Percentiles rank a stretch among this genome's conserved stretches.
Conservation (phyloP, 1,140 invertebrate genomes). For the Ceratoteleas bidentatus region DNA sequence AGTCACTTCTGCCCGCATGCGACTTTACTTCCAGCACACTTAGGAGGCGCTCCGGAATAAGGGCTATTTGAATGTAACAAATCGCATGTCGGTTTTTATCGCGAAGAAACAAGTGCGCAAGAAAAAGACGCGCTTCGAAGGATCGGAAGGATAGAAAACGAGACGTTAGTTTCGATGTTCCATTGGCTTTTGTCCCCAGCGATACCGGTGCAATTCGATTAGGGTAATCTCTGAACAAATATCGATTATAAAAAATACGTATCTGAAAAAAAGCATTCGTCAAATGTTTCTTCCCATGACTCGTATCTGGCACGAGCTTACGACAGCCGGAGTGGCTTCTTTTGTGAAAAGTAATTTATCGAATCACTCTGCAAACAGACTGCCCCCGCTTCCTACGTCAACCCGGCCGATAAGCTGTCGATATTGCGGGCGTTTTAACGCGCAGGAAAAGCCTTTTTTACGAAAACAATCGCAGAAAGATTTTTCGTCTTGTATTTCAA, state of each 20-base stretch:
- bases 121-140: background rate
- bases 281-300: slow-evolving; percentile 44
- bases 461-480: background rate
- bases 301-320: slow-evolving; percentile 33
- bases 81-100: slow-evolving; percentile 48
- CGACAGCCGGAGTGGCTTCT: slow-evolving; percentile 42
- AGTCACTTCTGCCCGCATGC: slow-evolving; percentile 77
- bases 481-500: background rate
- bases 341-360: slow-evolving; percentile 65
- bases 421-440: slow-evolving; percentile 47
- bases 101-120: slow-evolving; percentile 25
- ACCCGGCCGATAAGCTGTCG: slow-evolving; percentile 51
- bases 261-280: slow-evolving; percentile 27
- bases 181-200: background rate
- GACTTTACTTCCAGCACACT: slow-evolving; percentile 70
- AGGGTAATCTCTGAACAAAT: slow-evolving; percentile 13
- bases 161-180: background rate
- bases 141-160: background rate
- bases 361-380: slow-evolving; percentile 56
- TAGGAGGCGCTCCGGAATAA: slow-evolving; percentile 76
- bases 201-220: slow-evolving; percentile 1
- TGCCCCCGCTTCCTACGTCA: slow-evolving; percentile 45
- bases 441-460: slow-evolving; percentile 26
- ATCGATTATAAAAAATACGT: slow-evolving; percentile 40
- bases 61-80: slow-evolving; percentile 79